A percentile compares a stretch with the other conserved stretches of the same genome.
Conservation (phyloP, 30 jellyfish, hydroid and myxozoan species). For the Cassiopea andromeda region DNA sequence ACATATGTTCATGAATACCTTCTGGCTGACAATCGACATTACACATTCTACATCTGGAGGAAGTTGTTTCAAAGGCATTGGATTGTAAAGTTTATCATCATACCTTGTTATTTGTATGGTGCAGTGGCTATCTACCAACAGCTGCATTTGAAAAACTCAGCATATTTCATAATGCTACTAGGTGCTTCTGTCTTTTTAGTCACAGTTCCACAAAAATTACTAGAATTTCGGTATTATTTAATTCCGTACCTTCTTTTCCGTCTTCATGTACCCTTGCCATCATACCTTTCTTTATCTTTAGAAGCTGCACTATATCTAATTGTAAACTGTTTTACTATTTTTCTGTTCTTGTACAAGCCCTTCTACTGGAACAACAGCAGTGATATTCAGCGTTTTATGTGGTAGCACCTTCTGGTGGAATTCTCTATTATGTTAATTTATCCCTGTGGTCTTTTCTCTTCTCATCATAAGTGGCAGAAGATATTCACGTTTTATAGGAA, state of each 20-base stretch:
- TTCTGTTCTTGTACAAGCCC: constrained; percentile 81
- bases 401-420: constrained; percentile 34
- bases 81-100: constrained; percentile 54
- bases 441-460: background rate
- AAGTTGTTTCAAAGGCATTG: constrained; percentile 76
- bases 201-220: constrained; percentile 89
- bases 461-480: no score
- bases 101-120: constrained; percentile 73
- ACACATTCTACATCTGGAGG: constrained; percentile 90
- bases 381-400: constrained; percentile 86
- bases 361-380: constrained; percentile 75
- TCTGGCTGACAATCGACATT: constrained; percentile 94
- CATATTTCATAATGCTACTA: constrained; percentile 60
- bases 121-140: constrained; percentile 22
- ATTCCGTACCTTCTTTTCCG: constrained; percentile 84
- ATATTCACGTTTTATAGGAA: no score
- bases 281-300: constrained; percentile 29
- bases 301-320: constrained; percentile 60
- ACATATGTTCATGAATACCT: constrained; percentile 89
- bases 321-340: constrained; percentile 70
- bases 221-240: constrained; percentile 88
- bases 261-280: constrained; percentile 62
- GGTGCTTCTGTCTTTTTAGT: constrained; percentile 58
- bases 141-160: constrained; percentile 22
- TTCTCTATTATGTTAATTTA: background rate